Conservation (phyloP, 2,113 vertebrate species). For the Pogona vitticeps region DNA sequence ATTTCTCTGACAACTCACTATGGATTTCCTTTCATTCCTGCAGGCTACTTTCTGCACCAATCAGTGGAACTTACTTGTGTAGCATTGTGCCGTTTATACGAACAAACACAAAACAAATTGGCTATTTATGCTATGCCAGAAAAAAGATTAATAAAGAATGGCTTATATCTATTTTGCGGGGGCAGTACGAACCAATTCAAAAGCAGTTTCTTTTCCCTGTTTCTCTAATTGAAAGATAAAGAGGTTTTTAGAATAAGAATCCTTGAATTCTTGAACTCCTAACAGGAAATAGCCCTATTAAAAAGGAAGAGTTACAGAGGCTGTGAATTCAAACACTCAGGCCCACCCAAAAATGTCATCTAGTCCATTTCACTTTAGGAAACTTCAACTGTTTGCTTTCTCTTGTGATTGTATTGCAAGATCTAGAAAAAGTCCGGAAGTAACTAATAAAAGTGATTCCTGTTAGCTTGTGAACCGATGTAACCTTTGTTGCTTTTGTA, state of each 20-base stretch:
- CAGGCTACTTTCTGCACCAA: not conserved
- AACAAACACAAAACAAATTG: not conserved
- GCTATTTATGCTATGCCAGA: not conserved
- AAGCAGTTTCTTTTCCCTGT: not conserved
- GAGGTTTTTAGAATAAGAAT: not conserved
- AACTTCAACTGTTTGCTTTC: not conserved
- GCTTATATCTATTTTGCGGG: not conserved
- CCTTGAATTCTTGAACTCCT: not conserved
- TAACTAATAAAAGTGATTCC: not conserved
- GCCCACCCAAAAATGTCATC: not conserved
- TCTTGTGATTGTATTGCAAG: not conserved
- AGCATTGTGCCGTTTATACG: not conserved
- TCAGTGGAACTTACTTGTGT: not conserved
- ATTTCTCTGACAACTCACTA: not conserved
- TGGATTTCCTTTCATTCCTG: not conserved
- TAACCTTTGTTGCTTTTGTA: not conserved
- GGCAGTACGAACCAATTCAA: not conserved
- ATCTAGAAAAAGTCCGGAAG: not conserved
- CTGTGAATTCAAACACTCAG: not conserved
- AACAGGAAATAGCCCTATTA: not conserved
- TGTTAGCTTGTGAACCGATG: not conserved
- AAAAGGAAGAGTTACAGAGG: not conserved
- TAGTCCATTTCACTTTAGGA: not conserved
- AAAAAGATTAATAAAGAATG: not conserved
- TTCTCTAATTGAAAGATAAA: not conserved